Conservation (phyloP, 2,888 invertebrate species). For the Griposia aprilina region DNA sequence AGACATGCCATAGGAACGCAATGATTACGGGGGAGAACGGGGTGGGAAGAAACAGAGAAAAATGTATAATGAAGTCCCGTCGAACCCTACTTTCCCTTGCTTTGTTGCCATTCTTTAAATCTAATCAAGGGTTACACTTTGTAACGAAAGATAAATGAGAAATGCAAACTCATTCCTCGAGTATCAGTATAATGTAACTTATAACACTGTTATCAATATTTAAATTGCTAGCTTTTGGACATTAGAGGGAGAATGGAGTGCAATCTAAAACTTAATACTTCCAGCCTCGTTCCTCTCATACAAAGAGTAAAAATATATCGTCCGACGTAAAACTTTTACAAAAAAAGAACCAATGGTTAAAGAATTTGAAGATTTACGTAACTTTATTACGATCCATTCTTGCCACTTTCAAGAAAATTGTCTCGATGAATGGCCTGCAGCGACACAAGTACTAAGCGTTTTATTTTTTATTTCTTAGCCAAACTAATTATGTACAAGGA, state of each 20-base stretch:
- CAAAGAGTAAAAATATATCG: neutral
- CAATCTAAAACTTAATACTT: neutral
- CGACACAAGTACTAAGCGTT: slow-evolving; percentile 16
- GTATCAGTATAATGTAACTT: neutral
- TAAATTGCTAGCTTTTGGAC: neutral
- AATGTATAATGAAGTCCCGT: slow-evolving; percentile 82
- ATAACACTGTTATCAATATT: neutral
- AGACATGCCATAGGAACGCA: slow-evolving; percentile 80
- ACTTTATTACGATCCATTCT: slow-evolving; percentile 15
- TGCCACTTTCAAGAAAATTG: slow-evolving; percentile 4
- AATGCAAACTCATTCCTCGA: slow-evolving; percentile 27
- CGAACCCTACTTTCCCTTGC: slow-evolving; percentile 74
- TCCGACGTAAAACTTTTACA: no score
- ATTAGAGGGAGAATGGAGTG: neutral
- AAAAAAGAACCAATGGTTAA: neutral
- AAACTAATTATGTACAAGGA: slow-evolving; percentile 46
- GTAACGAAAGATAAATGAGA: slow-evolving; percentile 68
- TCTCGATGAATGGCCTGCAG: slow-evolving; percentile 9
- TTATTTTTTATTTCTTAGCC: neutral
- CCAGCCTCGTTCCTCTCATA: neutral
- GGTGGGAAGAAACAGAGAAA: slow-evolving; percentile 77
- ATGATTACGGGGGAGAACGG: slow-evolving; percentile 79
- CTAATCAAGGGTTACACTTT: slow-evolving; percentile 78
- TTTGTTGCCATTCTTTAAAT: slow-evolving; percentile 80
- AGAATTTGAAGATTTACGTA: neutral